Conservation (phyloP, 2,113 vertebrate species). For the Saguinus midas region DNA sequence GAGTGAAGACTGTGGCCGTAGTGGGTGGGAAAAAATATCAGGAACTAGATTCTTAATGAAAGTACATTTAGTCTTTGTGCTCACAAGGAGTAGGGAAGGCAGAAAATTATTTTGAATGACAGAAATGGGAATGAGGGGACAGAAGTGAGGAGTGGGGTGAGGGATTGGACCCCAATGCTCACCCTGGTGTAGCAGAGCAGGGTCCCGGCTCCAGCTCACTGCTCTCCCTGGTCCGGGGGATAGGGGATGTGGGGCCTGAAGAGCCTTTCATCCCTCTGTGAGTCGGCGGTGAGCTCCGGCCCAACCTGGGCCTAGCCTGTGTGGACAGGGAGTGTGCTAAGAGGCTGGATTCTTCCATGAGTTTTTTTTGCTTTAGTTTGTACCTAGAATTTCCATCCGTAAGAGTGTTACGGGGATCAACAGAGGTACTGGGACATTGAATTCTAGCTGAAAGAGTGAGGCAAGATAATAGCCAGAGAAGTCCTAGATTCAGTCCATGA, state of each 20-base stretch:
- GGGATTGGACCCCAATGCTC: conserved; percentile 50
- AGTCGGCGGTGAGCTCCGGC: conserved; percentile 50
- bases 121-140: not conserved
- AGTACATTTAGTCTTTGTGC: conserved; percentile 55
- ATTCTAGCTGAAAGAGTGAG: conserved; percentile 36
- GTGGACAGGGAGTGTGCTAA: conserved; percentile 65
- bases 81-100: conserved; percentile 19
- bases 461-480: not conserved
- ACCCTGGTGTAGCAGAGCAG: conserved; percentile 67
- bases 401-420: not conserved
- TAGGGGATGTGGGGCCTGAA: conserved; percentile 61
- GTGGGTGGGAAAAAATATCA: not conserved
- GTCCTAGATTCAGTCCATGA: not conserved
- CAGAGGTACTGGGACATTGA: conserved; percentile 25
- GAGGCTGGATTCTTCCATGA: conserved; percentile 37
- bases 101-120: not conserved
- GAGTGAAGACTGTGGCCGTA: conserved; percentile 24
- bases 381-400: not conserved
- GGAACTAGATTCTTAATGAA: conserved; percentile 39
- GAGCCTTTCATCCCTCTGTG: conserved; percentile 71
- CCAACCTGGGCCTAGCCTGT: conserved; percentile 79
- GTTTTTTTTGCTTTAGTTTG: conserved; percentile 32
- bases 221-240: conserved; percentile 63
- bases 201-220: conserved; percentile 69
- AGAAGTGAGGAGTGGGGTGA: not conserved